Evolutionary conservation across 2,113 vertebrate genomes (phyloP), one percentile per base, ranked within the genome.

Genomic region (Paraplagusia blochii): DNA sequence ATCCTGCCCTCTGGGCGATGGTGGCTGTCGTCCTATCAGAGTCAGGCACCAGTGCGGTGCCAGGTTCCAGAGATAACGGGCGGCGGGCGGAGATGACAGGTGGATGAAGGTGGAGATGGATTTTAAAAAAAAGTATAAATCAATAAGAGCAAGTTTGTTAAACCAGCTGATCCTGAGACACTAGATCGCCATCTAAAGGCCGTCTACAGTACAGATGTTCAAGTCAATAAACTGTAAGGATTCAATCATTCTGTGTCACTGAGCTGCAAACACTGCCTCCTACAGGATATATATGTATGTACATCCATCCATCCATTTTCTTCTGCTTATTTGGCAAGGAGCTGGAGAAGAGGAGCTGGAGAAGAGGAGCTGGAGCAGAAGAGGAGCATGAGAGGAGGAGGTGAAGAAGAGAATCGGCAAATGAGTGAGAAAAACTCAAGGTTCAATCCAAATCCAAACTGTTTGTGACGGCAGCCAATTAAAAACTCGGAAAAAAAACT

Each of bases 11-110:
- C 22, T 7, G 44, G 68, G 66, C 5, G 61, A 17, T 11, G 15
- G 58, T 75, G 73, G 77, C 58, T 2, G 1, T 44, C 47, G 38
- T 72, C 68, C 54, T 72, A 77, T 80, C 87, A 74, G 64, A 44
- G 71, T 29, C 77, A 49, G 6, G 61, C 44, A 29, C 55, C 69
- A 1, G 35, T 69, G 72, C 56, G n/a, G 71, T 77, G 65, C 70
- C 81, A 9, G 67, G 68, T 80, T 80, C 68, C 61, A 66, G 53
- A 68, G 78, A 85, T 82, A 84, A 83, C 49, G 56, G 58, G 47
- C 59, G 14, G 45, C n/a, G 71, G 70, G 57, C 29, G 6, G 68
- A 1, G 22, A 65, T 56, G 76, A 51, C 63, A 68, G 76, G 63
- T 68, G 69, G 74, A 76, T 69, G 55, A 72, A 64, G 46, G 62